These are phyloP conservation scores for Apotomis capreana DNA, from an alignment of 2,888 invertebrate species.

Conservation along the genomic window DNA sequence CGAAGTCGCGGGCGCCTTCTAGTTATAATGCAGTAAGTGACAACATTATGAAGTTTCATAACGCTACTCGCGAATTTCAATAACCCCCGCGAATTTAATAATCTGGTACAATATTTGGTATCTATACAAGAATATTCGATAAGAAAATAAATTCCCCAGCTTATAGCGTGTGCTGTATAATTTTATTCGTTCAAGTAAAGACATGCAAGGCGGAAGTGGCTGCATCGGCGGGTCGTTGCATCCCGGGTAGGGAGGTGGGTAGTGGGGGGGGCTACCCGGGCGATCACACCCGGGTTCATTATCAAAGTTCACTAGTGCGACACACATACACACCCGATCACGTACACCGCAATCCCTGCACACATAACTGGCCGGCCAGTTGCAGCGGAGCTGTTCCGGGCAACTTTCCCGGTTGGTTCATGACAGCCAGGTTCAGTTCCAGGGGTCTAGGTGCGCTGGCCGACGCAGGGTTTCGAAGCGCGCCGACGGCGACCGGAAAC, in stretches of 20 bases:
- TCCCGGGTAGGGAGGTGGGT: constrained; percentile 48
- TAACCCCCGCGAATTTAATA: background rate
- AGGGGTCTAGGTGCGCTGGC: constrained; percentile 61
- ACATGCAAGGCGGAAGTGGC: constrained; percentile 35
- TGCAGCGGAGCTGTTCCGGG: constrained; percentile 54
- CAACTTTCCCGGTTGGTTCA: constrained; percentile 36
- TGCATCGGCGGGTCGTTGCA: constrained; percentile 72
- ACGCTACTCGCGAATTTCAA: background rate
- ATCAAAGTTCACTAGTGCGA: constrained; percentile 82
- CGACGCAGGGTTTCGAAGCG: constrained; percentile 59
- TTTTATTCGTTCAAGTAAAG: constrained; percentile 7
- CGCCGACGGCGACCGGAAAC: constrained; percentile 68
- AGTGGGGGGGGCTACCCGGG: constrained; percentile 56
- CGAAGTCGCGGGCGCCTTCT: no score
- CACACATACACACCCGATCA: constrained; percentile 61
- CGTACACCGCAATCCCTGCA: constrained; percentile 45
- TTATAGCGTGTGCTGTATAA: background rate
- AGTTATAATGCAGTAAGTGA: no score
- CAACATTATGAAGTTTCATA: no score
- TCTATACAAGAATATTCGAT: background rate
- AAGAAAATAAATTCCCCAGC: background rate
- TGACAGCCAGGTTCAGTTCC: constrained; percentile 43
- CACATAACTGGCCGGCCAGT: constrained; percentile 51
- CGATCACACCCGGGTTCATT: constrained; percentile 78
- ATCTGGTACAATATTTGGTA: background rate